Evolutionary conservation across 1,140 invertebrate species (phyloP), one percentile per base, ranked within the genome.

Genomic region (Eriosoma lanigerum): DNA sequence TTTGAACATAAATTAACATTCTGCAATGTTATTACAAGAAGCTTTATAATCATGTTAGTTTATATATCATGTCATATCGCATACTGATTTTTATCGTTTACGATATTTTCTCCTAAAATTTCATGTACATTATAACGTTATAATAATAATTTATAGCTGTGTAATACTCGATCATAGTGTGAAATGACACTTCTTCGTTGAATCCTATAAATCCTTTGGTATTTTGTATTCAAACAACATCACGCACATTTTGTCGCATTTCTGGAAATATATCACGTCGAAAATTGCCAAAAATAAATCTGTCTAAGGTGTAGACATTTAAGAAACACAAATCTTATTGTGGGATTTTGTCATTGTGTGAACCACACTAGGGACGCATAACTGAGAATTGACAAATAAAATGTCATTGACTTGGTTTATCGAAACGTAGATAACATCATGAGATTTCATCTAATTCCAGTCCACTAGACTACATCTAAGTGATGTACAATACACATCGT

Each of bases 231-330:
- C 72, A 58, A 76, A 76, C 52, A 56, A 76, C 72, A 58, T 24
- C 52, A 38, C 52, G 32, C 72, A 44, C 52, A 73, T 75, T 76
- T 76, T 76, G 72, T 76, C 72, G 52, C n/a, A 58, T 58, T 52
- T 24, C 21, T 58, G n/a, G 12, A 76, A 56, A 76, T 76, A 76
- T 44, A 76, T 76, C 68, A 72, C 68, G 46, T 50, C 68, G 46
- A 72, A 72, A 72, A 72, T 72, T 52, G 68, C 46, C 68, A 38
- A 72, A n/a, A 72, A 72, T 72, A 72, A 72, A 72, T 72, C 68
- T 52, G 68, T 52, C 21, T 48, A 19, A 72, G 68, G 44, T 72
- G 26, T 26, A 26, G 68, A 52, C 68, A 72, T 72, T 72, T 52
- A n/a, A 50, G 46, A 29, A 54, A 21, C 12, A 54, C 32, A 56